Percentiles rank a stretch among this genome's conserved stretches.
These are phyloP conservation scores for Axea sp. DNA, from an alignment of 2,888 invertebrate species.

Conservation along the genomic window DNA sequence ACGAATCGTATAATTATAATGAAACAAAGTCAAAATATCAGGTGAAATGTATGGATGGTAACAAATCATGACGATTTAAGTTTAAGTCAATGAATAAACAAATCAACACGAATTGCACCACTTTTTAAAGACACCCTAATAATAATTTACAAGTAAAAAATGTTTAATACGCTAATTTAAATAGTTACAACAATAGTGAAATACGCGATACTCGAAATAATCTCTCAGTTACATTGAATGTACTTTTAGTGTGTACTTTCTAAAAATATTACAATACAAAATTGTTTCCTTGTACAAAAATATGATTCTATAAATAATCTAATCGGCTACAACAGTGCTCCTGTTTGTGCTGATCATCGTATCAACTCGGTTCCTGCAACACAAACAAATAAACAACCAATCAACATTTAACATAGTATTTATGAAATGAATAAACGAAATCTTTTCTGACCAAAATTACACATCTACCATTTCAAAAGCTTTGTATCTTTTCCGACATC, in stretches of 20 bases:
- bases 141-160: conserved; percentile 30
- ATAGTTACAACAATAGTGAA: conserved; percentile 39
- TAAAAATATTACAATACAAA: conserved; percentile 61
- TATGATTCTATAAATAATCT: conserved; percentile 59
- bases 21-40: neutral
- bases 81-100: conserved; percentile 34
- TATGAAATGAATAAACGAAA: neutral
- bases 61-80: conserved; percentile 4
- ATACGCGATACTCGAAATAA: conserved; percentile 32
- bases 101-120: conserved; percentile 45
- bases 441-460: conserved; percentile 29
- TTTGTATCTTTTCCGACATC: conserved; percentile 33
- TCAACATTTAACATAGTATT: neutral
- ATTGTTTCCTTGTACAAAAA: conserved; percentile 59
- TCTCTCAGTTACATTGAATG: conserved; percentile 40
- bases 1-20: conserved; percentile 8
- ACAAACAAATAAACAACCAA: conserved; percentile 20
- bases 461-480: conserved; percentile 2
- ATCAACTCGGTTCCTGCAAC: conserved; percentile 63
- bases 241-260: conserved; percentile 24
- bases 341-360: conserved; percentile 57
- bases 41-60: neutral
- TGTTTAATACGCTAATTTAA: conserved; percentile 36
- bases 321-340: conserved; percentile 47
- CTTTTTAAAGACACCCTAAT: conserved; percentile 12